Base-by-base conservation (phyloP, 2,888 invertebrate species). In the Hirtodrosophila trivittata region DNA sequence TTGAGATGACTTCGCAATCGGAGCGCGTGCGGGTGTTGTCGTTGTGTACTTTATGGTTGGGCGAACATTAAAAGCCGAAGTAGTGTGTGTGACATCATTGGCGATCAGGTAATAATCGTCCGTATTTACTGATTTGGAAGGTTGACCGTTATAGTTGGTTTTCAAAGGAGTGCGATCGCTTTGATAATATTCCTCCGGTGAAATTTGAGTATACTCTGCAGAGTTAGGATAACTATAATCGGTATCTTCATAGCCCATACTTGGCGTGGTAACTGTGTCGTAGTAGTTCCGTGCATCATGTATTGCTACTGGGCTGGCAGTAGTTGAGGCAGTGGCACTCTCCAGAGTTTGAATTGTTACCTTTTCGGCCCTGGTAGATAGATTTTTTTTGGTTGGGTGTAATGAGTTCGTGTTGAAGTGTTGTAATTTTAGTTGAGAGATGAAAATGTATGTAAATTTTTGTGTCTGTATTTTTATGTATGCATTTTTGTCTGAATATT, bases 31-130 rank as follows among this genome's bases (percentile, higher is more conserved):
- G 37, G 91, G 89, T 71, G 92, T 91, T 10, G 57, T 41, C 28
- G 50, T 7, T 10, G 62, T 16, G 16, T 33, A 33, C 13, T 71
- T 72, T 26, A 49, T 60, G 1, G 46, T 66, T 37, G 60, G 64
- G 12, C 58, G 28, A n/a, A 42, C 25, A 33, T 42, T 49, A 30
- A 32, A 39, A 6, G 55, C 37, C 13, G 46, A 32, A 5, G 55
- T 45, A 0, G 56, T 16, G 13, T 66, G 43, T 6, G 38, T 39
- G 3, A 80, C 82, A 50, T 85, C 77, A 46, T 81, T 82, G 33
- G 59, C 77, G 13, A 88, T 73, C 28, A 82, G 26, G 72, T 83
- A 82, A 65, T 85, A 89, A 52, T 87, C 86, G 62, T 86, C 83
- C 6, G 74, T 66, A 8, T 73, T 49, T n/a, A 66, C 37, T 25